phyloP scores from a whole-genome alignment of 2,797 vertebrate species.

The Buceros bicornis region DNA sequence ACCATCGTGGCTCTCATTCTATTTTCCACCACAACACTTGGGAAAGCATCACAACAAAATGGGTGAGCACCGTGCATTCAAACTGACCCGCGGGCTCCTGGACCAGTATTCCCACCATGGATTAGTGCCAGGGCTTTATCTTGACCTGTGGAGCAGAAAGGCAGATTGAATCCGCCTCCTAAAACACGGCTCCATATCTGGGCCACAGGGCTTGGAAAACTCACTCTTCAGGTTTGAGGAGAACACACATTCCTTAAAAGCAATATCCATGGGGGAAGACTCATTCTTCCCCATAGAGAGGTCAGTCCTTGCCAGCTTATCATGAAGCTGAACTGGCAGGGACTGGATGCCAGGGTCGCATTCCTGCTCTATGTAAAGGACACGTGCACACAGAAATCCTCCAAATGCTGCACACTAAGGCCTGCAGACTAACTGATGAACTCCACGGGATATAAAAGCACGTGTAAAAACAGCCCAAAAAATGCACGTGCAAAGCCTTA shows the following conservation, averaged over 20 bases:
- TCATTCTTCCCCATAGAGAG: slow-evolving; percentile 47
- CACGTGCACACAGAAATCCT: not conserved
- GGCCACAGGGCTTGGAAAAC: slow-evolving; percentile 45
- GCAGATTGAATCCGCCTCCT: slow-evolving; percentile 56
- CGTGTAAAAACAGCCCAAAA: not conserved
- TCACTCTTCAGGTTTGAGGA: slow-evolving; percentile 54
- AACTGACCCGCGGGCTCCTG: not conserved
- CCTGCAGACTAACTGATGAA: not conserved
- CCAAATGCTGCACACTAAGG: not conserved
- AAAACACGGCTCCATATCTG: not conserved
- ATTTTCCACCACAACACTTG: not conserved
- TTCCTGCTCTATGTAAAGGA: slow-evolving; percentile 50
- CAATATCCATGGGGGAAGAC: slow-evolving; percentile 52
- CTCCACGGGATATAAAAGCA: not conserved
- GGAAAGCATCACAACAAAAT: not conserved
- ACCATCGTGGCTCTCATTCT: not conserved
- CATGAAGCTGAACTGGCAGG: slow-evolving; percentile 55
- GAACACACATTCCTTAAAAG: slow-evolving; percentile 51
- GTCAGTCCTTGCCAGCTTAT: slow-evolving; percentile 52
- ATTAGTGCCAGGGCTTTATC: slow-evolving; percentile 28
- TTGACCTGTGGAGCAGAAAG: slow-evolving; percentile 43
- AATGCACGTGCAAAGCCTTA: slow-evolving; percentile 81
- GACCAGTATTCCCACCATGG: not conserved
- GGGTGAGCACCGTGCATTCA: not conserved
- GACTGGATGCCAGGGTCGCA: slow-evolving; percentile 12